Evolutionary conservation across 2,888 invertebrate genomes (phyloP).

Genomic region (Melolontha melolontha): DNA sequence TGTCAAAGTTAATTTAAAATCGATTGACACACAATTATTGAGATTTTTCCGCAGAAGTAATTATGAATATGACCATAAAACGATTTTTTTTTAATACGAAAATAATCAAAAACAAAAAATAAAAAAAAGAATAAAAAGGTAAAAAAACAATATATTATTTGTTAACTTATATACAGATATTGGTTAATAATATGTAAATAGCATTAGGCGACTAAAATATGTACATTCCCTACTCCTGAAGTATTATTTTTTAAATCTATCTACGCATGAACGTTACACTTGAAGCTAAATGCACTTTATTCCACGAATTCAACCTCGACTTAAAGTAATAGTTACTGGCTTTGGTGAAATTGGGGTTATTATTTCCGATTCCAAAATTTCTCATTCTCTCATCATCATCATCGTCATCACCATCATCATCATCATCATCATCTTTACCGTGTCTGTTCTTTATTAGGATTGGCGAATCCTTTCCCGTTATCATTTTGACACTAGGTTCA

Average conservation of each 20-base stretch:
- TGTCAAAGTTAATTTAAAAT: too few species aligned
- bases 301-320: slow-evolving; percentile 30
- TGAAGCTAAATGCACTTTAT: slow-evolving; percentile 40
- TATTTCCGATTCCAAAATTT: slow-evolving; percentile 7
- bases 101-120: background rate
- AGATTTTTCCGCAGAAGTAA: too few species aligned
- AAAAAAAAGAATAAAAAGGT: slow-evolving; percentile 12
- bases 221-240: slow-evolving; percentile 11
- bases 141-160: slow-evolving; percentile 28
- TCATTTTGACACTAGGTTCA: slow-evolving; percentile 12
- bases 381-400: slow-evolving; percentile 14
- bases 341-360: background rate
- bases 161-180: slow-evolving; percentile 24
- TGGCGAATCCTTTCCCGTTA: slow-evolving; percentile 12
- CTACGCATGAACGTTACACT: slow-evolving; percentile 43
- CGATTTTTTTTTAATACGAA: too few species aligned
- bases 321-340: slow-evolving; percentile 18
- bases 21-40: too few species aligned
- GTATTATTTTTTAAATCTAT: slow-evolving; percentile 11
- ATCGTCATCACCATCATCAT: background rate
- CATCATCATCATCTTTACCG: slow-evolving; percentile 9
- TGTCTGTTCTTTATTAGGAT: slow-evolving; percentile 25
- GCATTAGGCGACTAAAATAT: slow-evolving; percentile 13
- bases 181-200: slow-evolving; percentile 17
- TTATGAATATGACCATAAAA: too few species aligned